Evolutionary conservation across 2,888 invertebrate genomes (phyloP), one percentile per base, ranked within the genome.

Genomic region (Lithophane leautieri): DNA sequence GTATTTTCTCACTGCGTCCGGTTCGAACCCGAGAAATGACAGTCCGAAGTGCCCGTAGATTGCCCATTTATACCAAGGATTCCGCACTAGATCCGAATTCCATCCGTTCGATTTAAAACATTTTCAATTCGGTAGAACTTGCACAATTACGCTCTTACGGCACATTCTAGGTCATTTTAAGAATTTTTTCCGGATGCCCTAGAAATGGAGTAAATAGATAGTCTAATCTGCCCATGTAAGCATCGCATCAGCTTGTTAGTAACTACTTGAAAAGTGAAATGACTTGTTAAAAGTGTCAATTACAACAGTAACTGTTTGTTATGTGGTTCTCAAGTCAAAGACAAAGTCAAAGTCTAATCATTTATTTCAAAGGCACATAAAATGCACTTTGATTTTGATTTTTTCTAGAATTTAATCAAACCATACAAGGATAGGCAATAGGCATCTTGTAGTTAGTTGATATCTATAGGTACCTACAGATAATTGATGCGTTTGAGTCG

Each of bases 261-360:
- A 42, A 16, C 50, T 14, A 42, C 22, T 60, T n/a, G 40, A 60
- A 61, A 74, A 42, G 42, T 44, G 52, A 44, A 34, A 62, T 75
- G 42, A 75, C 16, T 62, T 62, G 42, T 16, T 16, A 74, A 52
- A 28, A 52, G 61, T 74, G 50, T 44, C 44, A 74, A 61, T 61
- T 74, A 7, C 22, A 9, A 52, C n/a, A 12, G 28, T n/a, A 9
- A 52, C n/a, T 16, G 28, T n/a, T 44, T 74, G 34, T 16, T 62
- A 74, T 75, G 52, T 62, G 50, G 34, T 52, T 63, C 44, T 52
- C 19, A 52, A 16, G 63, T 42, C 42, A 42, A 42, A 42, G 42
- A 11, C 42, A 42, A 42, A 42, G 42, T 42, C 42, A 42, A 11
- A 42, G 11, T 42, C 42, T 11, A 42, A 42, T 42, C 11, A 42